Percentiles rank a stretch among this genome's conserved stretches.
phyloP scores from a whole-genome alignment of 2,888 invertebrate genomes.

The Drosophila nr. perissopoda region DNA sequence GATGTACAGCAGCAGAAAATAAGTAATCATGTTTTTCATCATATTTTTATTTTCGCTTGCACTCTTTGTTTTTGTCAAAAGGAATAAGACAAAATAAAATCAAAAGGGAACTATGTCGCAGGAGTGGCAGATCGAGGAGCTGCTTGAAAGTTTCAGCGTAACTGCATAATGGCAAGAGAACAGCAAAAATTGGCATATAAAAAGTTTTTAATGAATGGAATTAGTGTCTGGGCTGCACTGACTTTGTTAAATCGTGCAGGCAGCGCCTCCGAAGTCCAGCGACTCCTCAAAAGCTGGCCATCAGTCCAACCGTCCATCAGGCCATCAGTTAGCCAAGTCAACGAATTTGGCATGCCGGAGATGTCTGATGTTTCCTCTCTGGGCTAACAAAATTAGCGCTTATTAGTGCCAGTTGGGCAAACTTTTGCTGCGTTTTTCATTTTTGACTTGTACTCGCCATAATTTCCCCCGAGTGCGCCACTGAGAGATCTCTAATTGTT shows the following conservation, averaged over 20 bases:
- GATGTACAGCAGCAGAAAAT: conserved; percentile 65
- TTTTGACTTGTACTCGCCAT: conserved; percentile 53
- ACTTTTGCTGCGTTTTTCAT: conserved; percentile 59
- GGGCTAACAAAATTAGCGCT: conserved; percentile 77
- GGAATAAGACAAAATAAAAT: conserved; percentile 2
- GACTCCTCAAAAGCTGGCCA: conserved; percentile 27
- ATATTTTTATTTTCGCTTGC: conserved; percentile 11
- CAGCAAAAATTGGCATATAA: conserved; percentile 76
- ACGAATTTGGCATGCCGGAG: conserved; percentile 48
- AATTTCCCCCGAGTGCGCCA: conserved; percentile 65
- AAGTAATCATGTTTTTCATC: conserved; percentile 62
- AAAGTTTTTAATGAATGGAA: conserved; percentile 80
- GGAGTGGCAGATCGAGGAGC: conserved; percentile 13
- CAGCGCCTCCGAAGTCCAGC: conserved; percentile 53
- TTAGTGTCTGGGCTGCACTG: conserved; percentile 75
- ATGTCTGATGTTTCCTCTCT: conserved; percentile 37
- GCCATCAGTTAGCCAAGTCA: conserved; percentile 34
- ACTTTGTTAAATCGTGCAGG: conserved; percentile 72
- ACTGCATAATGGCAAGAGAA: conserved; percentile 60
- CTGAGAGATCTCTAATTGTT: conserved; percentile 70
- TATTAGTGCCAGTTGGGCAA: conserved; percentile 77
- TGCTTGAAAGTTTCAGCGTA: conserved; percentile 37
- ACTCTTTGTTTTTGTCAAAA: conserved; percentile 34
- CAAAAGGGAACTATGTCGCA: conserved; percentile 26
- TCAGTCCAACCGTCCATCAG: conserved; percentile 28